Conservation (phyloP, 1,140 invertebrate species). For the Colletes latitarsis region DNA sequence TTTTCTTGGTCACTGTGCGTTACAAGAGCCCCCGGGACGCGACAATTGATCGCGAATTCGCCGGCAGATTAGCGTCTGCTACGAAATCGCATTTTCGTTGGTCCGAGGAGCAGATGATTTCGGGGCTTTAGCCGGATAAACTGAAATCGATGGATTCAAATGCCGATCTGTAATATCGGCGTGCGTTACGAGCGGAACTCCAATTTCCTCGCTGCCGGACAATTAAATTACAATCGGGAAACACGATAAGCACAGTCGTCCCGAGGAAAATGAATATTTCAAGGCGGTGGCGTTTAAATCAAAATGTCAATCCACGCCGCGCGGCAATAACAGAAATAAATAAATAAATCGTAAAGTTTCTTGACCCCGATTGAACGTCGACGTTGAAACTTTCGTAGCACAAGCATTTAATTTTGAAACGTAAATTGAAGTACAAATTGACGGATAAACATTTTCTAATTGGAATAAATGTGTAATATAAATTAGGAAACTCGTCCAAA, state of each 20-base stretch:
- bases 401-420: not conserved
- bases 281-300: slow-evolving; percentile 59
- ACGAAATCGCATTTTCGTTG: slow-evolving; percentile 62
- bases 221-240: slow-evolving; percentile 78
- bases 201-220: slow-evolving; percentile 77
- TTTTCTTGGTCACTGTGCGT: no score
- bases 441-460: no score
- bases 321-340: not conserved
- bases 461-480: no score
- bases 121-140: slow-evolving; percentile 61
- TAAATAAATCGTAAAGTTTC: not conserved
- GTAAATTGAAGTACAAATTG: not conserved
- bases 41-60: slow-evolving; percentile 47
- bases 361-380: not conserved
- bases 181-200: slow-evolving; percentile 70
- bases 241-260: slow-evolving; percentile 71
- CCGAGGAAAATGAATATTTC: slow-evolving; percentile 64
- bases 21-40: not conserved
- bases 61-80: slow-evolving; percentile 45
- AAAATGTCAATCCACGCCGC: slow-evolving; percentile 48
- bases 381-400: not conserved
- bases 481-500: no score
- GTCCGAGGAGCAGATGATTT: slow-evolving; percentile 60
- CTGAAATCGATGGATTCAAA: slow-evolving; percentile 66
- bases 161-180: slow-evolving; percentile 63